Evolutionary conservation across 2,797 vertebrate genomes (phyloP).

Genomic region (Darevskia mixta): DNA sequence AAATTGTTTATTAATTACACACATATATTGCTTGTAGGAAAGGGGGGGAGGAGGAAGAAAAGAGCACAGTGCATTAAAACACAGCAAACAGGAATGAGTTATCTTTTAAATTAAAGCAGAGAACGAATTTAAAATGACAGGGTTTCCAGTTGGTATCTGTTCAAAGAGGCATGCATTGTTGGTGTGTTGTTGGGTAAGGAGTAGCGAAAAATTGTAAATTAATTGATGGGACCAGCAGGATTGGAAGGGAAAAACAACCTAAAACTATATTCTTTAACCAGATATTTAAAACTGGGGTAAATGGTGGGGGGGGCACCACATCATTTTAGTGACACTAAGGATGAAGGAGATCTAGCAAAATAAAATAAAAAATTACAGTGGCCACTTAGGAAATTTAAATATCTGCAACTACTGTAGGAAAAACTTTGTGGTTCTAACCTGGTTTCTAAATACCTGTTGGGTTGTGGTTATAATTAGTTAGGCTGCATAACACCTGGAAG

Average conservation of each 20-base stretch:
- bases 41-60: conserved; percentile 58
- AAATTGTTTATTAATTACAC: conserved; percentile 99
- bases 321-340: background rate
- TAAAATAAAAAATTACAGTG: background rate
- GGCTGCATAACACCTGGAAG: background rate
- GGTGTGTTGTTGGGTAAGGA: conserved; percentile 19
- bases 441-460: background rate
- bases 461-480: background rate
- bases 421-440: background rate
- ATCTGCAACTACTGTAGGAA: background rate
- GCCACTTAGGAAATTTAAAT: background rate
- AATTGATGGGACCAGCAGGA: conserved; percentile 53
- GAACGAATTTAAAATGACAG: conserved; percentile 71
- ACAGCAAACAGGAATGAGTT: conserved; percentile 80
- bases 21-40: conserved; percentile 92
- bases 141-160: conserved; percentile 65
- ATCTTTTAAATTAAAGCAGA: conserved; percentile 80
- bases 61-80: conserved; percentile 87
- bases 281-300: background rate
- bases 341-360: conserved; percentile 5
- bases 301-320: background rate
- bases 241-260: conserved; percentile 25
- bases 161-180: conserved; percentile 59
- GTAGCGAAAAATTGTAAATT: conserved; percentile 39
- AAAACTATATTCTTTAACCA: conserved; percentile 36